phyloP scores from a whole-genome alignment of 2,797 vertebrate species.

The Hafferia zeledoni region DNA sequence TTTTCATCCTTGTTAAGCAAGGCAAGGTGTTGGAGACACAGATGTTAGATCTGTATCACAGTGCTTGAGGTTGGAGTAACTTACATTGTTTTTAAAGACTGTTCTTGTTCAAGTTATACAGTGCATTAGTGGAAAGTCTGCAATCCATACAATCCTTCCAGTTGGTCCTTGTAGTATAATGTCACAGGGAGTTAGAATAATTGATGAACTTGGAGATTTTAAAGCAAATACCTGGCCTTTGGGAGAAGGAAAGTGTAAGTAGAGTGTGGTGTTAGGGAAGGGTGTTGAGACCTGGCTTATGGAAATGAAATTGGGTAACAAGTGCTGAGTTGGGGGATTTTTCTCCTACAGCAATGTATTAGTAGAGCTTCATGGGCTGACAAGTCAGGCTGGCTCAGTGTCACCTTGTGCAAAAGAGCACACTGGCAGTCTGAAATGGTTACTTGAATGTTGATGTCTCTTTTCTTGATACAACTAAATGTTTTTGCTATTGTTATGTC shows the following conservation, averaged over 20 bases:
- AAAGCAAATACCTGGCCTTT: not conserved
- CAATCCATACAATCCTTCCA: not conserved
- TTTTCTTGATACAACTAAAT: not conserved
- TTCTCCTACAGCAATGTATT: rapidly evolving
- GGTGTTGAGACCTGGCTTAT: not conserved
- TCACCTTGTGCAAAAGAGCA: not conserved
- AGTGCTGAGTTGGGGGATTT: not conserved
- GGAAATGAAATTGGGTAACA: not conserved
- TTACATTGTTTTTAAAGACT: not conserved
- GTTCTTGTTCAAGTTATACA: not conserved
- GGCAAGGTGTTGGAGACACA: not conserved
- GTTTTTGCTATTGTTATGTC: not conserved
- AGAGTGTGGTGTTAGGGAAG: not conserved
- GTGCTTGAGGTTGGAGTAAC: not conserved
- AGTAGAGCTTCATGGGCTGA: not conserved
- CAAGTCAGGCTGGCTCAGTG: not conserved
- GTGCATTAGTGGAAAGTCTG: not conserved
- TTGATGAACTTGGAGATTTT: not conserved
- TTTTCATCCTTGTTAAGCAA: not conserved
- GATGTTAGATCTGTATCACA: not conserved
- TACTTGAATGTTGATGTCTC: not conserved
- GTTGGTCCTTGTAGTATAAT: not conserved
- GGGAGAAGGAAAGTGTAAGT: not conserved
- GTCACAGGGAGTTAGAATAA: not conserved
- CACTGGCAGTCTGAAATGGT: not conserved